Percentiles rank a stretch among this genome's conserved stretches.
These are phyloP conservation scores for Zaprionus capensis DNA, from an alignment of 1,140 invertebrate species.

Conservation along the genomic window DNA sequence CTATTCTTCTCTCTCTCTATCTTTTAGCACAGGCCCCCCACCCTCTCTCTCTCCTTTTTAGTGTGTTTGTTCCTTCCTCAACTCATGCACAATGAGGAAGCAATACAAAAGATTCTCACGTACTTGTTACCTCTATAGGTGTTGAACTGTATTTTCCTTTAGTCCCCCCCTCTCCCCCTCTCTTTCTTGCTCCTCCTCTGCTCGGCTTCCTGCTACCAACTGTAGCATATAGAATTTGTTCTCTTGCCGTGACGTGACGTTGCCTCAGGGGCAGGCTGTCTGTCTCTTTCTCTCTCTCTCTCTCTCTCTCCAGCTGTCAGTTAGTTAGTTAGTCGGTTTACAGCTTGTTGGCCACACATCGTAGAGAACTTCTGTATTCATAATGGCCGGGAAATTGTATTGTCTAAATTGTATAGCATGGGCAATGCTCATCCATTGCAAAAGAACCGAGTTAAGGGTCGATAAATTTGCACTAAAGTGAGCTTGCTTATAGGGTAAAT, in stretches of 20 bases:
- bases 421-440: not conserved
- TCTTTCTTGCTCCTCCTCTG: conserved; percentile 5
- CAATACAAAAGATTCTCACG: conserved; percentile 78
- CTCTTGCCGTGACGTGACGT: conserved; percentile 17
- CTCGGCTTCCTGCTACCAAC: conserved; percentile 4
- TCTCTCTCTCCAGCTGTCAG: conserved; percentile 19
- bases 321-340: conserved; percentile 22
- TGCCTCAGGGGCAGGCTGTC: conserved; percentile 14
- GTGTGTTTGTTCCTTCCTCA: conserved; percentile 43
- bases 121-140: conserved; percentile 72
- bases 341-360: conserved; percentile 29
- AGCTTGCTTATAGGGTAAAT: not conserved
- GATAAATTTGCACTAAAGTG: not conserved
- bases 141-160: conserved; percentile 57
- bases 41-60: conserved; percentile 8
- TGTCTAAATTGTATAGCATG: conserved; percentile 1
- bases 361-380: conserved; percentile 9
- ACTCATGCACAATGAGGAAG: conserved; percentile 68
- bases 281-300: not conserved
- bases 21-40: not conserved
- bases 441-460: not conserved
- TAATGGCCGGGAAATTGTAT: conserved; percentile 7
- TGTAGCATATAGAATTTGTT: conserved; percentile 55
- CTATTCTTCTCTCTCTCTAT: not conserved
- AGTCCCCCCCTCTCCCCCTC: not conserved